These are phyloP conservation scores for Tenrec ecaudatus DNA, from an alignment of 2,113 vertebrate genomes.

Conservation along the genomic window DNA sequence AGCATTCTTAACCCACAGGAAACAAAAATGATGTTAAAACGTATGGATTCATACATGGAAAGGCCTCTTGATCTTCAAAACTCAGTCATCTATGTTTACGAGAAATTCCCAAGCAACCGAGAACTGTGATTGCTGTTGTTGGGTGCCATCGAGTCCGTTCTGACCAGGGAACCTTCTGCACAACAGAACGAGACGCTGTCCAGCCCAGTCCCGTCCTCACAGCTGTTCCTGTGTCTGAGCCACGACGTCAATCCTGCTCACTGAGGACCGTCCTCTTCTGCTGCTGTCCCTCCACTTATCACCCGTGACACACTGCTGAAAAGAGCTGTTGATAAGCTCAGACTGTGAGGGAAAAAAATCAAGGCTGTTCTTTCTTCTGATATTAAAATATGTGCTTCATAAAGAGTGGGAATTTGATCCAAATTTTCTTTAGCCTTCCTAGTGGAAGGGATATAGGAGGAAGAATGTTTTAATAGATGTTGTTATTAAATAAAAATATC, in stretches of 20 bases:
- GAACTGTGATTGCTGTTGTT: not conserved
- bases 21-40: not conserved
- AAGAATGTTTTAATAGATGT: too few relatives aligned
- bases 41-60: not conserved
- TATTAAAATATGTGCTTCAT: not conserved
- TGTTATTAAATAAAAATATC: too few relatives aligned
- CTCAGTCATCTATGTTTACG: constrained; percentile 22
- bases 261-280: too few relatives aligned
- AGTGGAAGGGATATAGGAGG: too few relatives aligned
- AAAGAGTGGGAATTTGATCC: not conserved
- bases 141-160: too few relatives aligned
- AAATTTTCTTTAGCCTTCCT: constrained; percentile 7
- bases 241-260: too few relatives aligned
- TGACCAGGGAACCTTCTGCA: too few relatives aligned
- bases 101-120: constrained; percentile 4
- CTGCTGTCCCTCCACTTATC: too few relatives aligned
- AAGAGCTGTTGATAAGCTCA: not conserved
- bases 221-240: too few relatives aligned
- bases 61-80: constrained; percentile 53
- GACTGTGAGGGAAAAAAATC: constrained; percentile 9
- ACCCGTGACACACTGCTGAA: not conserved
- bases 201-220: too few relatives aligned
- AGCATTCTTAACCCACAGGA: constrained; percentile 17
- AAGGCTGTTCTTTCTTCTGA: too few relatives aligned
- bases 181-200: too few relatives aligned